Evolutionary conservation across 2,113 vertebrate genomes (phyloP).

Genomic region (Lonchura striata): DNA sequence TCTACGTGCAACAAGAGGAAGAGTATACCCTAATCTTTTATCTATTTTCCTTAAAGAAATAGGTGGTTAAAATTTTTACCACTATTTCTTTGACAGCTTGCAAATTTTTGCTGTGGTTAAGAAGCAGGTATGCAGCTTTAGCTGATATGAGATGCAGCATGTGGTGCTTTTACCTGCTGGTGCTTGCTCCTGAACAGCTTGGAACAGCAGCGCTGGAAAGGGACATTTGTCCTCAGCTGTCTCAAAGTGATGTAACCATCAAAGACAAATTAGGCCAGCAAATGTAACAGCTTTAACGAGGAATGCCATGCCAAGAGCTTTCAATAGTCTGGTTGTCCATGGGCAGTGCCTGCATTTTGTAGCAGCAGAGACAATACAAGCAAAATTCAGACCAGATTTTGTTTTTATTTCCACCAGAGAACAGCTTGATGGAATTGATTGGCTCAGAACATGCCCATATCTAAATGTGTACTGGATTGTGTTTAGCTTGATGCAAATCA

Average conservation of each 20-base stretch:
- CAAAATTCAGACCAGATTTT: neutral
- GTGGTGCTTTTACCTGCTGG: neutral
- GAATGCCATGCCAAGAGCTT: neutral
- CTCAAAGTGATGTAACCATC: slow-evolving; percentile 23
- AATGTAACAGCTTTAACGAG: neutral
- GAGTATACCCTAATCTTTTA: neutral
- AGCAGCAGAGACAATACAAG: neutral
- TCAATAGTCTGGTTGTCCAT: neutral
- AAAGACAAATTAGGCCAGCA: slow-evolving; percentile 34
- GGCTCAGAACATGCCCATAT: neutral
- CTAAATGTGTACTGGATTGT: neutral
- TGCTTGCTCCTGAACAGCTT: neutral
- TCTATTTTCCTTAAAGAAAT: neutral
- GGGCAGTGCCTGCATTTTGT: neutral
- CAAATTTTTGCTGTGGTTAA: neutral
- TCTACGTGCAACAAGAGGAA: neutral
- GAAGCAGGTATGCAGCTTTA: neutral
- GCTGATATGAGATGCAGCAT: neutral
- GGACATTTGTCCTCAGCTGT: slow-evolving; percentile 37
- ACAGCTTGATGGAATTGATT: neutral
- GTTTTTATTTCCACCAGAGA: neutral
- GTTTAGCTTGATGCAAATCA: slow-evolving; percentile 9
- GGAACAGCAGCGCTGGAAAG: neutral
- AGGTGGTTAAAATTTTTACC: neutral
- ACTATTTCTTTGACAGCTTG: neutral